These are phyloP conservation scores for Bujurquina vittata DNA, from an alignment of 2,113 vertebrate species.

Conservation along the genomic window DNA sequence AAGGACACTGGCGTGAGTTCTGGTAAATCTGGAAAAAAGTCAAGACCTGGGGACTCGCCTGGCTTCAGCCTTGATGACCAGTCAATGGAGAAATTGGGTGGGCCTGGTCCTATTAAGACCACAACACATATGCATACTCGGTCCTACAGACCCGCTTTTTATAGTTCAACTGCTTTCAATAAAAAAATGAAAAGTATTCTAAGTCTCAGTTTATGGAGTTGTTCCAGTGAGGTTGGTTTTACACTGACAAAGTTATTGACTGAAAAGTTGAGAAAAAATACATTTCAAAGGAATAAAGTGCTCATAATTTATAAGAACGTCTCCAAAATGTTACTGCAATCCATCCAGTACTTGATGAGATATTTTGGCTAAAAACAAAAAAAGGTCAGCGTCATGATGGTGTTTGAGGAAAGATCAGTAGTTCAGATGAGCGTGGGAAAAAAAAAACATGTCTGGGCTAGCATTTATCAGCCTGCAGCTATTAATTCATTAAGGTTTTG, in stretches of 20 bases:
- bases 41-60: not conserved
- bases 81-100: not conserved
- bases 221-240: not conserved
- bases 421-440: not conserved
- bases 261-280: not conserved
- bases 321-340: not conserved
- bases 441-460: not conserved
- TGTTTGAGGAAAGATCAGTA: not conserved
- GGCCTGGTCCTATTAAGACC: not conserved
- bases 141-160: not conserved
- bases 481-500: not conserved
- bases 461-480: not conserved
- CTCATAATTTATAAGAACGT: not conserved
- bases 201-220: not conserved
- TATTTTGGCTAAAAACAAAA: not conserved
- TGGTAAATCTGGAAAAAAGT: constrained; percentile 30
- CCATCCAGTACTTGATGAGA: not conserved
- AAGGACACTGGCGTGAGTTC: constrained; percentile 29
- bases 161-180: not conserved
- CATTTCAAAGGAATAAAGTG: not conserved
- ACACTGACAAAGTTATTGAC: not conserved
- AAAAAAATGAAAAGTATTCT: not conserved
- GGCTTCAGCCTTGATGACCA: not conserved
- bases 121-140: not conserved
- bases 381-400: not conserved